Evolutionary conservation across 2,888 invertebrate genomes (phyloP), one percentile per base, ranked within the genome.

Genomic region (Amorpha juglandis): DNA sequence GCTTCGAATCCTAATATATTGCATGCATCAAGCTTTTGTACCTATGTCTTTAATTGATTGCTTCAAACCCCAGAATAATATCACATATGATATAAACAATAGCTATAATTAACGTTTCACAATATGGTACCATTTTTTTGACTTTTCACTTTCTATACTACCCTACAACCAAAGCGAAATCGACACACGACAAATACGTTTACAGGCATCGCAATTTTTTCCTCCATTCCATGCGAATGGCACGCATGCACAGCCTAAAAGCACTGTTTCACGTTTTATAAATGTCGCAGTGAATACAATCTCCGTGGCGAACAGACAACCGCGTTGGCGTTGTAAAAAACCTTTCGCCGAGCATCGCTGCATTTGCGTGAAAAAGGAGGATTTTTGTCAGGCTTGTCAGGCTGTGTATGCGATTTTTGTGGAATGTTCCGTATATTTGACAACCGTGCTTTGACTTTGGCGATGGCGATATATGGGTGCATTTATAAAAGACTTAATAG

Each of bases 241-340:
- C 70, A 65, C 67, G 66, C 68, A 69, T 63, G 71, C 72, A 45
- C 68, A 69, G 67, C 68, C 70, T 73, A 71, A 82, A 80, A 81
- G 76, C 75, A 73, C 76, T 80, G 80, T 82, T 81, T 75, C 78
- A 75, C 72, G 77, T 78, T 82, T 79, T 78, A 78, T 81, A 81
- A 81, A 82, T 75, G 79, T 79, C 81, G 74, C 76, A 74, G 74
- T 79, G 79, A 78, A 82, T 79, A 80, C 78, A 84, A 81, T 83
- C 79, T 84, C 80, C 74, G 69, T 70, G 72, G 71, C 72, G 73
- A 73, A 77, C 75, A 79, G 74, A 79, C 78, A 78, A 80, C 82
- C 27, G 62, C 42, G 53, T 19, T 73, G 74, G 70, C 77, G 76
- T 76, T 80, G 79, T 77, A 74, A 74, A 78, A 79, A 81, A 74